Base-by-base conservation (phyloP, 2,797 vertebrate species). In the Gephyroberyx darwinii region DNA sequence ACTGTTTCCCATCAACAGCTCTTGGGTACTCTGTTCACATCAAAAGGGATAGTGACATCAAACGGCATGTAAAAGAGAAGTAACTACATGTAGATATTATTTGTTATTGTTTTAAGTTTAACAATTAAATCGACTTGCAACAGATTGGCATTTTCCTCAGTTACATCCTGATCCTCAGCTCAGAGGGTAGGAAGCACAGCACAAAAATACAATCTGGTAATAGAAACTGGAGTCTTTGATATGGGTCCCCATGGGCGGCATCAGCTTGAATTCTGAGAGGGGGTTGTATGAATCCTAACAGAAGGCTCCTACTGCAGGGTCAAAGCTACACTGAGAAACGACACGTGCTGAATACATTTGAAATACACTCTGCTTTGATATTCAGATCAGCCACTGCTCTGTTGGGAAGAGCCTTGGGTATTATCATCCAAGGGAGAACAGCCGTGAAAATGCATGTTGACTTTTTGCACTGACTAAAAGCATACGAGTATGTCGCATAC, bases 161-260 rank as follows among this genome's bases (percentile, higher is more conserved):
- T 83, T 60, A 77, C 69, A 80, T 52, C 71, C 53, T 63, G 72
- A 75, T 75, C 74, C 48, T 62, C 63, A 17, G 57, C 71, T 88
- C 74, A 59, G 56, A 77, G 69, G 57, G 56, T 60, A 75, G 56
- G 70, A 86, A 77, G 57, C 59, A 14, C 53, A 30, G 76, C 58
- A 59, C 73, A 79, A 84, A 83, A 61, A 83, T 73, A 54, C 80
- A 83, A 71, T 81, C 81, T 80, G 87, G 60, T 88, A 75, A 90
- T 77, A 80, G 82, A 85, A 83, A 74, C 54, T 56, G 54, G 75
- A 85, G 79, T 76, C 90, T 92, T 90, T 92, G 89, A 92, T 91
- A 90, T 81, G 13, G 69, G 71, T 89, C 82, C 87, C 88, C 63
- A 71, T 77, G 80, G 90, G 82, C 56, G 9, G 68, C 81, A 78